A percentile compares a stretch with the other conserved stretches of the same genome.
These are phyloP conservation scores for Dryobotodes eremita DNA, from an alignment of 2,888 invertebrate genomes.

Conservation along the genomic window DNA sequence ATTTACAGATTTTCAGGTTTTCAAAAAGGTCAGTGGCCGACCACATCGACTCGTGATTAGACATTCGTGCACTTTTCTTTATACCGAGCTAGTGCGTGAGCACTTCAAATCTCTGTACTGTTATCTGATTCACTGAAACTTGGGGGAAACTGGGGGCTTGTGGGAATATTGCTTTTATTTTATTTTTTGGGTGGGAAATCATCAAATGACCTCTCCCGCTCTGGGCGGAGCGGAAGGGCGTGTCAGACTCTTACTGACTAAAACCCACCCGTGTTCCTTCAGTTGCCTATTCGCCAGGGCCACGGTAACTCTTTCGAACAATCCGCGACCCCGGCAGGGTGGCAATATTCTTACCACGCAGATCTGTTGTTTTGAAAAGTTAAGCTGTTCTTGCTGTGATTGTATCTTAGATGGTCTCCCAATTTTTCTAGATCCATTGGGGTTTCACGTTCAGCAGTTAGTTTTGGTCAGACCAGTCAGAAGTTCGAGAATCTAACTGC, in stretches of 20 bases:
- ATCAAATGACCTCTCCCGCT: too few relatives aligned
- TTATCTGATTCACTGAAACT: constrained; percentile 33
- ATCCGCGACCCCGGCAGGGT: too few relatives aligned
- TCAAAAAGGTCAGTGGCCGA: constrained; percentile 7
- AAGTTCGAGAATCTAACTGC: not conserved
- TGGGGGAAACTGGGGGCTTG: not conserved
- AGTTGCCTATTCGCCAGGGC: too few relatives aligned
- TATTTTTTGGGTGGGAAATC: too few relatives aligned
- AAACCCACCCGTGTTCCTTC: too few relatives aligned
- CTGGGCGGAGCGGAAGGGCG: too few relatives aligned
- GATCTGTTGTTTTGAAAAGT: not conserved
- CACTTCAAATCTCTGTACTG: constrained; percentile 30
- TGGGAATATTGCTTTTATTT: not conserved
- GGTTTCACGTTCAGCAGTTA: not conserved
- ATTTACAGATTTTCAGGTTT: constrained; percentile 4
- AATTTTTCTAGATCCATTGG: not conserved
- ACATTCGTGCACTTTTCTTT: constrained; percentile 16
- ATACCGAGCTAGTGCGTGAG: constrained; percentile 12
- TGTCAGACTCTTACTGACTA: too few relatives aligned
- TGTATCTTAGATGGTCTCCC: not conserved
- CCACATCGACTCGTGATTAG: not conserved
- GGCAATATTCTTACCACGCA: not conserved
- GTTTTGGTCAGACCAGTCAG: not conserved
- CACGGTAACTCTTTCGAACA: too few relatives aligned
- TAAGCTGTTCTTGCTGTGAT: not conserved